A percentile compares a stretch with the other conserved stretches of the same genome.
These are phyloP conservation scores for Fulica atra DNA, from an alignment of 2,113 vertebrate species.

Conservation along the genomic window DNA sequence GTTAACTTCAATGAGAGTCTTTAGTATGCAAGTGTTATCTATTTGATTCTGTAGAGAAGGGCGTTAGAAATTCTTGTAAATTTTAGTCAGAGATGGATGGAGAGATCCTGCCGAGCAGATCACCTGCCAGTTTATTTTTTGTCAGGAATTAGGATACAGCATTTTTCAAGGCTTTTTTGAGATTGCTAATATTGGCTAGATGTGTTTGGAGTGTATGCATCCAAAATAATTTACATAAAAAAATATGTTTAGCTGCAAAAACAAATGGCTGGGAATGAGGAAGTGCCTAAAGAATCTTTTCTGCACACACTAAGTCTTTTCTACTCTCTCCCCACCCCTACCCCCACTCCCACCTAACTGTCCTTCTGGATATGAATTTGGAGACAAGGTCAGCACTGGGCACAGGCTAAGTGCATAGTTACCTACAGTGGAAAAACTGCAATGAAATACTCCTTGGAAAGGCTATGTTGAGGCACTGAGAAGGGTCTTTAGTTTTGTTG, in stretches of 20 bases:
- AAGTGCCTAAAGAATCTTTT: neutral
- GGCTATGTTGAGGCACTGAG: neutral
- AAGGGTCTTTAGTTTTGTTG: neutral
- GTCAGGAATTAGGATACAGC: neutral
- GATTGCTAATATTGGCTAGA: neutral
- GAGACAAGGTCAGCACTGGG: neutral
- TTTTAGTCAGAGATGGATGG: neutral
- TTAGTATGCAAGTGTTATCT: neutral
- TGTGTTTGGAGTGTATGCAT: neutral
- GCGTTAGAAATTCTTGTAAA: neutral
- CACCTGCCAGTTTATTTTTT: neutral
- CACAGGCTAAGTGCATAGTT: accelerated
- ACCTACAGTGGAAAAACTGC: neutral
- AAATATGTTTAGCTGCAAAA: neutral
- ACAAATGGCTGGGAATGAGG: neutral
- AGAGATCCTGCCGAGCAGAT: neutral
- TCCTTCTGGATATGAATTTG: neutral
- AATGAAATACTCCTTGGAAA: neutral
- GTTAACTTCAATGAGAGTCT: neutral
- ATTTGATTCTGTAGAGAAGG: neutral
- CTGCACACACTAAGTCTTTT: neutral
- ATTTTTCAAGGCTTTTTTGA: neutral
- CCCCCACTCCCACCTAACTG: too few relatives aligned
- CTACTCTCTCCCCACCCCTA: neutral
- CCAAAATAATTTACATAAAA: neutral